Evolutionary conservation across 2,888 invertebrate genomes (phyloP).

Genomic region (Pheosia tremula): DNA sequence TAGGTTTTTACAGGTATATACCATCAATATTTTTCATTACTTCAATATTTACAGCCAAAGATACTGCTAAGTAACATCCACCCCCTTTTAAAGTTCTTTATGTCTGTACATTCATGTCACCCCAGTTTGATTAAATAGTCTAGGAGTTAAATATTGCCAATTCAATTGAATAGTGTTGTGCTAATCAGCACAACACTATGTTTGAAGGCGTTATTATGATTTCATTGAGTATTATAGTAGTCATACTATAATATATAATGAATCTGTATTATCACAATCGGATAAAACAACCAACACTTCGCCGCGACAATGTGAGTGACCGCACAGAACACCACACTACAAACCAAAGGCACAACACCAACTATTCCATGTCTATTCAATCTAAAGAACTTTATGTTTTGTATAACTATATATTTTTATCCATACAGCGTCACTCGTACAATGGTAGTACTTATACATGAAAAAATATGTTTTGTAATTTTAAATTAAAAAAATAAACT

Average conservation of each 20-base stretch:
- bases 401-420: conserved; percentile 37
- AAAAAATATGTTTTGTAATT: conserved; percentile 32
- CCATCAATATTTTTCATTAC: too few relatives aligned
- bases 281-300: conserved; percentile 1
- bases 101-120: too few relatives aligned
- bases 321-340: conserved; percentile 32
- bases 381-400: conserved; percentile 37
- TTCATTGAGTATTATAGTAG: too few relatives aligned
- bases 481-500: conserved; percentile 35
- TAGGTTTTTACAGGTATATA: too few relatives aligned
- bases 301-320: not conserved
- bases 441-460: conserved; percentile 37
- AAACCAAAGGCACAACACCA: conserved; percentile 48
- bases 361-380: conserved; percentile 28
- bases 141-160: too few relatives aligned
- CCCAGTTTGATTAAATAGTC: too few relatives aligned
- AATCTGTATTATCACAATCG: not conserved
- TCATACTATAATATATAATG: not conserved
- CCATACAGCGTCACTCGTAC: conserved; percentile 35
- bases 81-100: too few relatives aligned
- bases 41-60: too few relatives aligned
- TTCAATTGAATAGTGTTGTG: too few relatives aligned
- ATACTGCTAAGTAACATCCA: too few relatives aligned
- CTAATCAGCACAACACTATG: too few relatives aligned
- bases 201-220: too few relatives aligned